These are phyloP conservation scores for Andrena cerasifolii DNA, from an alignment of 1,140 invertebrate genomes.

Conservation along the genomic window DNA sequence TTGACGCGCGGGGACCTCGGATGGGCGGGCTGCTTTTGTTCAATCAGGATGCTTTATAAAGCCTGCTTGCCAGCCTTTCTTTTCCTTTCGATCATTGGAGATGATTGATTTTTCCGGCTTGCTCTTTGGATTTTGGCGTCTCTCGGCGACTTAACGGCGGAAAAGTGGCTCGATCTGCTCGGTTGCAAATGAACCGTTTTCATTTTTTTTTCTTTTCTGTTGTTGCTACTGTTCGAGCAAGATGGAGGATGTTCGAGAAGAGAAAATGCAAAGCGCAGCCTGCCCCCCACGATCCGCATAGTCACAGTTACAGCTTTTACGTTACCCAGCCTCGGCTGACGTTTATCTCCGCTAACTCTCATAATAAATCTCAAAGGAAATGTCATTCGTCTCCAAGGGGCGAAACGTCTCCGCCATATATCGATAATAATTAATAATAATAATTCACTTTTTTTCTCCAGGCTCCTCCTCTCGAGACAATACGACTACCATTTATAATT, in stretches of 20 bases:
- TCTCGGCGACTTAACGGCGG: not conserved
- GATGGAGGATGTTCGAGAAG: too few relatives aligned
- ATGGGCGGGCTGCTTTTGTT: constrained; percentile 77
- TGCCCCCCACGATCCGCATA: constrained; percentile 81
- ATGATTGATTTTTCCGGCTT: not conserved
- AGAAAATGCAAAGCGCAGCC: constrained; percentile 72
- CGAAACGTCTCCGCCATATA: constrained; percentile 34
- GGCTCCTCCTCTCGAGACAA: constrained; percentile 62
- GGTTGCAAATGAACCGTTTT: not conserved
- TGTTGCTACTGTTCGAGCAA: not conserved
- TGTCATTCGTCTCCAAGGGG: constrained; percentile 36
- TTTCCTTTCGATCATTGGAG: constrained; percentile 6
- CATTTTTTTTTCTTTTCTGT: constrained; percentile 3
- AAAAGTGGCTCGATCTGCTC: too few relatives aligned
- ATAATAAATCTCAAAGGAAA: constrained; percentile 41
- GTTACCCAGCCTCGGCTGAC: constrained; percentile 67
- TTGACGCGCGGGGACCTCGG: constrained; percentile 82
- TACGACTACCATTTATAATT: constrained; percentile 58
- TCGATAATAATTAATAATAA: too few relatives aligned
- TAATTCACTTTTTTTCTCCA: constrained; percentile 31
- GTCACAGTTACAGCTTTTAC: constrained; percentile 82
- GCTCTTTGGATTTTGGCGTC: constrained; percentile 22
- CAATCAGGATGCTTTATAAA: constrained; percentile 19
- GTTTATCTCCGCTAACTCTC: constrained; percentile 26
- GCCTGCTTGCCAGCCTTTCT: not conserved